Evolutionary conservation across 2,113 vertebrate species (phyloP).

Genomic region (Quiscalus mexicanus): DNA sequence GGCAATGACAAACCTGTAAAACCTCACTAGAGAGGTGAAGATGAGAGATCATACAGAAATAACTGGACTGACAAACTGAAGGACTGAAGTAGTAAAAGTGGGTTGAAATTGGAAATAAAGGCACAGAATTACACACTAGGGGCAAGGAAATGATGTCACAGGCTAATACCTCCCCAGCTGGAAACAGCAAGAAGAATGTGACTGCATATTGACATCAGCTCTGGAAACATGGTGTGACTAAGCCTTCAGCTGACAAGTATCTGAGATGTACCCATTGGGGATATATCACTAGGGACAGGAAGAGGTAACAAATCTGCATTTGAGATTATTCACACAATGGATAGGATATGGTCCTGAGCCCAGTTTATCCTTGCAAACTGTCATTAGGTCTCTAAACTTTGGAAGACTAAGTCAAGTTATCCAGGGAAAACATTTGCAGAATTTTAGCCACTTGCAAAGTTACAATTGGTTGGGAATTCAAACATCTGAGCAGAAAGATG

Average conservation of each 20-base stretch:
- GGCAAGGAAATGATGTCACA: neutral
- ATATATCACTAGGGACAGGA: neutral
- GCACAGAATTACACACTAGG: neutral
- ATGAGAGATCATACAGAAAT: neutral
- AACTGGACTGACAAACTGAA: neutral
- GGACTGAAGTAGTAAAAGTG: neutral
- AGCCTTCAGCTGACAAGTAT: neutral
- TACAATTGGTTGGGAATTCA: neutral
- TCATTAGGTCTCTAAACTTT: neutral
- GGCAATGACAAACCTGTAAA: neutral
- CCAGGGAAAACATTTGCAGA: neutral
- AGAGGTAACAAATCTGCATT: neutral
- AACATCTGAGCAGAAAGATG: neutral
- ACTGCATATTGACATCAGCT: neutral
- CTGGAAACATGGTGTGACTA: neutral
- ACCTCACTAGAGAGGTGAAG: neutral
- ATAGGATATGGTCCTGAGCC: neutral
- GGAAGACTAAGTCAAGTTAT: neutral
- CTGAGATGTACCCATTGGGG: neutral
- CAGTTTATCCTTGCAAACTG: neutral
- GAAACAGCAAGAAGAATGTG: neutral
- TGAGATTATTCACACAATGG: neutral
- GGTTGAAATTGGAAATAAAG: neutral
- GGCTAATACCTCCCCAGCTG: neutral
- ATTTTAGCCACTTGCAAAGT: neutral